Base-by-base conservation (phyloP, 2,797 vertebrate genomes). In the Arctocebus calabarensis region DNA sequence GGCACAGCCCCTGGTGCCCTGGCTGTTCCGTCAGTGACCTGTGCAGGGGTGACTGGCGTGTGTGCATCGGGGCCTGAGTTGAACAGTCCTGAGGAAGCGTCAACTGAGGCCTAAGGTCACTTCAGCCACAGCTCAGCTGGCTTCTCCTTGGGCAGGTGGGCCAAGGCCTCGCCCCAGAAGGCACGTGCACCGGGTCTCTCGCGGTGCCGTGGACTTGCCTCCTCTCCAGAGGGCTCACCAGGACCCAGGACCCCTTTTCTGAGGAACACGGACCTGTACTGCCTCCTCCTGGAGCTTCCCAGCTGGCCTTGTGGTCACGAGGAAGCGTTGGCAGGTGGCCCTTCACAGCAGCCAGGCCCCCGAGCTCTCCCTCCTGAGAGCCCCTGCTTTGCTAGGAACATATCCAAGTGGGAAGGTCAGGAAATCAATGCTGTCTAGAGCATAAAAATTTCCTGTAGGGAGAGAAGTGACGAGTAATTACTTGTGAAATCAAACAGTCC, bases 401-500 rank as follows among this genome's bases (percentile, higher is more conserved):
- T 20, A 43, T 40, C 34, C 40, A 29, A 34, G 45, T 2, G 1
- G 48, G 23, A 4, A 2, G 0, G 11, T 27, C 3, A 3, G 57
- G 52, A n/a, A 77, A 3, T 11, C 23, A 1, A 0, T 32, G 73
- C n/a, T 43, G 62, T 66, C 23, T 8, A 19, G 25, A 22, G 37
- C 55, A 32, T 1, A 3, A 12, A 20, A 37, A 40, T 25, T 59
- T 95, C 64, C 88, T 14, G 25, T 17, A 37, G 73, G 71, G 23
- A 64, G 34, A 57, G 27, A 61, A 86, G 25, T 43, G 27, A 8
- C 0, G 2, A 62, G 70, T 8, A 9, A 29, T 43, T 37, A 43
- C n/a, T 23, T 0, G 0, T 34, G 43, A 64, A 55, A 88, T 1
- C 10, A 61, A 43, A 19, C 0, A 7, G 10, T 20, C 7, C 19